Evolutionary conservation across 2,797 vertebrate species (phyloP).

Genomic region (Scomberomorus guttatus): DNA sequence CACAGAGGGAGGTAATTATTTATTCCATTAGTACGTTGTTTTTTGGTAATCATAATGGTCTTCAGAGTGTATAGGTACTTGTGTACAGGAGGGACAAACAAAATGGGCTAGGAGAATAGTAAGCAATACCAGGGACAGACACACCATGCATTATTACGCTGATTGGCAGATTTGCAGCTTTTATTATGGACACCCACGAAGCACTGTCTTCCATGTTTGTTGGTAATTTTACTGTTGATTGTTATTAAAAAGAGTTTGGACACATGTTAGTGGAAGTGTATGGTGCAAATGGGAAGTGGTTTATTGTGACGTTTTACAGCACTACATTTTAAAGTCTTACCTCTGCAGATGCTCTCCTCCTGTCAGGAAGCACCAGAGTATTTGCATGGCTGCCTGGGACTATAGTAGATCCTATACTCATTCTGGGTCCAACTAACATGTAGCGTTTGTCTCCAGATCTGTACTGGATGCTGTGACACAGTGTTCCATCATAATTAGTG

Average conservation of each 20-base stretch:
- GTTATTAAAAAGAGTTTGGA: not conserved
- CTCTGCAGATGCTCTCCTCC: constrained; percentile 28
- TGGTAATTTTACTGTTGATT: not conserved
- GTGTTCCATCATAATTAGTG: constrained; percentile 56
- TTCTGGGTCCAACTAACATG: constrained; percentile 64
- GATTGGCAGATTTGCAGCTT: not conserved
- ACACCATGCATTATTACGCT: not conserved
- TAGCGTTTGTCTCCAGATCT: constrained; percentile 71
- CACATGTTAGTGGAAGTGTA: not conserved
- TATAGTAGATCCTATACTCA: constrained; percentile 71
- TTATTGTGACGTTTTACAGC: not conserved
- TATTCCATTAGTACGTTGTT: too few species aligned
- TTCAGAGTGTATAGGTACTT: too few species aligned
- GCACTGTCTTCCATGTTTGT: too few species aligned
- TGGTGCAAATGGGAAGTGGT: not conserved
- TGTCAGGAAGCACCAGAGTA: constrained; percentile 65
- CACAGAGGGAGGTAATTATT: not conserved
- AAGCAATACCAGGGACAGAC: too few species aligned
- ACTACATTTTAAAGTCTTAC: constrained; percentile 19
- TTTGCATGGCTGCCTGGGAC: constrained; percentile 58
- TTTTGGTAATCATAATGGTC: too few species aligned
- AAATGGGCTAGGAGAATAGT: too few species aligned
- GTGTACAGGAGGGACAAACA: not conserved
- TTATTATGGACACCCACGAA: too few species aligned
- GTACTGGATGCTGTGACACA: constrained; percentile 75